Evolutionary conservation across 2,888 invertebrate genomes (phyloP).

Genomic region (Dryococelus australis): DNA sequence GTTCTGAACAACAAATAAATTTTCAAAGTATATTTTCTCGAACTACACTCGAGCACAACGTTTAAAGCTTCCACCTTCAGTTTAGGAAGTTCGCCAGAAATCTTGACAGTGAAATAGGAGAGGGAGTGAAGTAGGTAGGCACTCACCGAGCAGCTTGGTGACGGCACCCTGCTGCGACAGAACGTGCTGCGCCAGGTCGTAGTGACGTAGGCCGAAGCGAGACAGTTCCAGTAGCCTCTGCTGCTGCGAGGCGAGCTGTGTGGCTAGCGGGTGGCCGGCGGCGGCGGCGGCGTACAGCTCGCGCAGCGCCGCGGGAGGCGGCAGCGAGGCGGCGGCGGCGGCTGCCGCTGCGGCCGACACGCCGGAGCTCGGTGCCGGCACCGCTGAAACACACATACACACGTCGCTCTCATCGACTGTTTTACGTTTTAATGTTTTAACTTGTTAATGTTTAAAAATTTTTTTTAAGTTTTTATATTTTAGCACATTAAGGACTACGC

Average conservation of each 20-base stretch:
- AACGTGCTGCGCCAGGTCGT: slow-evolving; percentile 90
- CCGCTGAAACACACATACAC: slow-evolving; percentile 23
- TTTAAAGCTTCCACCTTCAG: no score
- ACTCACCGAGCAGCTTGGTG: slow-evolving; percentile 87
- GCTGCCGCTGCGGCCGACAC: slow-evolving; percentile 48
- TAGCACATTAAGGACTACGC: no score
- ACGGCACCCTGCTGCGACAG: slow-evolving; percentile 86
- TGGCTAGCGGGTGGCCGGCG: slow-evolving; percentile 70
- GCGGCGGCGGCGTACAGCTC: slow-evolving; percentile 61
- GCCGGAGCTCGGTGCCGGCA: slow-evolving; percentile 22
- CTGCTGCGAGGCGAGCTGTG: slow-evolving; percentile 68
- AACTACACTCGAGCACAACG: no score
- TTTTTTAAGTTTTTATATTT: no score
- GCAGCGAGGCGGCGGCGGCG: slow-evolving; percentile 49
- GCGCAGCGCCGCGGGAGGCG: slow-evolving; percentile 58
- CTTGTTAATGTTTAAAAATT: no score
- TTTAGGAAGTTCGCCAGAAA: no score
- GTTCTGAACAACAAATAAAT: no score
- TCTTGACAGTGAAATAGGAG: no score
- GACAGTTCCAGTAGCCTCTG: slow-evolving; percentile 83
- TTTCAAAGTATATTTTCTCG: no score
- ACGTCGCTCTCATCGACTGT: no score
- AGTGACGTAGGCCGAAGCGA: slow-evolving; percentile 77
- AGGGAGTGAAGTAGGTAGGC: no score
- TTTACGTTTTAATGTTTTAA: no score